These are phyloP conservation scores for Caradrina kadenii DNA, from an alignment of 2,888 invertebrate genomes.

Conservation along the genomic window DNA sequence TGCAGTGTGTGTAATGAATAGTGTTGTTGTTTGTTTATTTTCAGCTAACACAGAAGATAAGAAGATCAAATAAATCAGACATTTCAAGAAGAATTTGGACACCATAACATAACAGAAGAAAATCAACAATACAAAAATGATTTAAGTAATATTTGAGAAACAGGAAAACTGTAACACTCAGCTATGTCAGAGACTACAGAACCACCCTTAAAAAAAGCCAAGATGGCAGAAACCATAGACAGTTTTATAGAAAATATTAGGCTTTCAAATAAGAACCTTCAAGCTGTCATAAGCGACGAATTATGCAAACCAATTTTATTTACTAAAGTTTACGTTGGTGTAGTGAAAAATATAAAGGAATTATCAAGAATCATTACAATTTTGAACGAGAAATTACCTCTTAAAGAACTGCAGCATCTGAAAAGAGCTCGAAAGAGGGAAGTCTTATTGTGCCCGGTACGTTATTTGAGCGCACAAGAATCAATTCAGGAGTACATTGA, in stretches of 20 bases:
- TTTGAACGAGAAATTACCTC: slow-evolving; percentile 90
- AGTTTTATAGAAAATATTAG: slow-evolving; percentile 70
- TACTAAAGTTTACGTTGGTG: slow-evolving; percentile 91
- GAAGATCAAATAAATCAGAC: slow-evolving; percentile 26
- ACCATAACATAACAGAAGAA: slow-evolving; percentile 1
- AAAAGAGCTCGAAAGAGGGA: slow-evolving; percentile 93
- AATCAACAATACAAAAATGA: not conserved
- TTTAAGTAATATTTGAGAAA: not conserved
- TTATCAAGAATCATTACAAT: slow-evolving; percentile 91
- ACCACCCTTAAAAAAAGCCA: slow-evolving; percentile 76
- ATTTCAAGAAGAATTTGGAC: slow-evolving; percentile 13
- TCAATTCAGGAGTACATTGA: slow-evolving; percentile 83
- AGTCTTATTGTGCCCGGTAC: slow-evolving; percentile 89
- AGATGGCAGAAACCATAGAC: slow-evolving; percentile 69
- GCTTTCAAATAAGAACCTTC: slow-evolving; percentile 73
- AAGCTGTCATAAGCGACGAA: slow-evolving; percentile 90
- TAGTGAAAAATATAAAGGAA: slow-evolving; percentile 90
- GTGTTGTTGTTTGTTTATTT: slow-evolving; percentile 82
- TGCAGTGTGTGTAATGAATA: slow-evolving; percentile 79
- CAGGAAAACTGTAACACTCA: not conserved
- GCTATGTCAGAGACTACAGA: slow-evolving; percentile 59
- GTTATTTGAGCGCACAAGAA: slow-evolving; percentile 73
- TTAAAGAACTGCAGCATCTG: slow-evolving; percentile 92
- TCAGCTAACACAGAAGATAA: slow-evolving; percentile 70
- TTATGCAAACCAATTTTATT: slow-evolving; percentile 85